Percentiles rank a stretch among this genome's conserved stretches.
These are phyloP conservation scores for Dromaius novaehollandiae DNA, from an alignment of 2,113 vertebrate genomes.

Conservation along the genomic window DNA sequence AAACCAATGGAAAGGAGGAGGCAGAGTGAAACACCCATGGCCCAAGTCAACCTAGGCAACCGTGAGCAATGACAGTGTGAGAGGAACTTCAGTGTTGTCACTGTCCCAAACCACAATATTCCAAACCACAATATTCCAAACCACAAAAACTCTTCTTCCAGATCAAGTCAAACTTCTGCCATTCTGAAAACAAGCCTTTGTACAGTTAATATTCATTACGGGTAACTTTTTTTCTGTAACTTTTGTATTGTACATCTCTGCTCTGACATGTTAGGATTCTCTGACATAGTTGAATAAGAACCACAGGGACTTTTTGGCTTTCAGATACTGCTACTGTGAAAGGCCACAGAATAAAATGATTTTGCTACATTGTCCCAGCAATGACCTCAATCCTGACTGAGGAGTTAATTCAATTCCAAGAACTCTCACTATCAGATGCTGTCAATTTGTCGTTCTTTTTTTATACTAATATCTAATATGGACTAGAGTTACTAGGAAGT, in stretches of 20 bases:
- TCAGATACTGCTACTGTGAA: neutral
- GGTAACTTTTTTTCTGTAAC: neutral
- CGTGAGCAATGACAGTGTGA: neutral
- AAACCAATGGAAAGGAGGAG: neutral
- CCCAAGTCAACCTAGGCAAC: neutral
- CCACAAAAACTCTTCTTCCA: neutral
- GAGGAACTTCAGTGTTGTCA: neutral
- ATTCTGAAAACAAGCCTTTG: neutral
- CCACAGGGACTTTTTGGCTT: neutral
- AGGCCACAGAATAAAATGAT: conserved; percentile 20
- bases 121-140: neutral
- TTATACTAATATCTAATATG: conserved; percentile 21
- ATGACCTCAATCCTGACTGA: conserved; percentile 29
- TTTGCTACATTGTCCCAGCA: conserved; percentile 35
- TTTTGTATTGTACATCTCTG: neutral
- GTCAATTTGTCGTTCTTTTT: neutral
- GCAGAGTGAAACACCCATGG: neutral
- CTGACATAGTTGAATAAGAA: neutral
- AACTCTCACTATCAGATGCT: conserved; percentile 37
- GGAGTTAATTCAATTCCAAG: conserved; percentile 52
- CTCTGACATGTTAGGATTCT: neutral
- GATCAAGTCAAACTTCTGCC: neutral
- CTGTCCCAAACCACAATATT: neutral
- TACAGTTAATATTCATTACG: neutral
- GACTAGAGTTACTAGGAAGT: conserved; percentile 11